Evolutionary conservation across 2,888 invertebrate genomes (phyloP).

Genomic region (Oligia strigilis): DNA sequence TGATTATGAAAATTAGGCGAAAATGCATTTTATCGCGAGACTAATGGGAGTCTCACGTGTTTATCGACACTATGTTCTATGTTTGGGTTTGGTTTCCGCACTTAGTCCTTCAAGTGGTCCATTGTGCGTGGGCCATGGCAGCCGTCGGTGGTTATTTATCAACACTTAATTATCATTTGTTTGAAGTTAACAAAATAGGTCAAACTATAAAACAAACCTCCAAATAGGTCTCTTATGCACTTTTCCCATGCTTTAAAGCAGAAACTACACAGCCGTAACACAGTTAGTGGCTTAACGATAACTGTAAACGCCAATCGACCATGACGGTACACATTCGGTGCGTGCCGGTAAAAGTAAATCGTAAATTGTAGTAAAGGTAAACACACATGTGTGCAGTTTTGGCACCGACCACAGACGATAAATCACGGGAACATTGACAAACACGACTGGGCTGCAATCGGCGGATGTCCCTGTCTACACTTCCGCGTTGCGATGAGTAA

Average conservation of each 20-base stretch:
- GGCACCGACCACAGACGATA: constrained; percentile 80
- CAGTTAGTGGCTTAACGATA: constrained; percentile 58
- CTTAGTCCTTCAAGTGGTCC: too few species aligned
- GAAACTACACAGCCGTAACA: constrained; percentile 40
- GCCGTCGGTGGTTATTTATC: not conserved
- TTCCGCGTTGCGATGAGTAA: constrained; percentile 85
- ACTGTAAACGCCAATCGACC: constrained; percentile 61
- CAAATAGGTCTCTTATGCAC: constrained; percentile 6
- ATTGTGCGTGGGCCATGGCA: too few species aligned
- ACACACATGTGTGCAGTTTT: constrained; percentile 78
- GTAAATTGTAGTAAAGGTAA: constrained; percentile 74
- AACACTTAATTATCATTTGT: not conserved
- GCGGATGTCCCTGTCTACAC: constrained; percentile 84
- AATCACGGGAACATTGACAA: constrained; percentile 85
- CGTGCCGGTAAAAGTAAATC: constrained; percentile 69
- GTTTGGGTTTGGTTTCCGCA: too few species aligned
- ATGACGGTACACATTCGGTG: constrained; percentile 53
- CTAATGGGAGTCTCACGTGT: not conserved
- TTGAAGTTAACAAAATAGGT: constrained; percentile 25
- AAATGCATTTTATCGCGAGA: not conserved
- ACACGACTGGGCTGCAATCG: constrained; percentile 82
- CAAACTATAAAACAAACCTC: constrained; percentile 19
- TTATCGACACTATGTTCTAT: not conserved
- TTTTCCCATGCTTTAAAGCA: constrained; percentile 27
- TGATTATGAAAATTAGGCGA: not conserved